Conservation (phyloP, 2,888 invertebrate species). For the Elgonia sp. region DNA sequence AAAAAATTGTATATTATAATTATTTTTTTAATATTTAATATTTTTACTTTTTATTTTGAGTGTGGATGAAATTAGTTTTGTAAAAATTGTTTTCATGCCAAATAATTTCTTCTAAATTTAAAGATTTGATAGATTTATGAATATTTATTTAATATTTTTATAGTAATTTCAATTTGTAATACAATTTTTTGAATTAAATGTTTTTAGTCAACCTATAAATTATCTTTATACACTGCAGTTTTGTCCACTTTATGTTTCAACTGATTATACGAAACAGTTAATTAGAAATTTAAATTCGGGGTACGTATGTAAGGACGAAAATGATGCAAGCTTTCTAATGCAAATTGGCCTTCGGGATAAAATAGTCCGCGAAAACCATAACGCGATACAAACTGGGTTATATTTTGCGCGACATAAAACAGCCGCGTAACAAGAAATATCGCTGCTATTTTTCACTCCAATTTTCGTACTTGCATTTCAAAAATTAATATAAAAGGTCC, state of each 20-base stretch:
- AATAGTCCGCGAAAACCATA: constrained; percentile 39
- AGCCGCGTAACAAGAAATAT: constrained; percentile 48
- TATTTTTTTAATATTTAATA: too few species aligned
- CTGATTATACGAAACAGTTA: constrained; percentile 45
- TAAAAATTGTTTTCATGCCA: too few species aligned
- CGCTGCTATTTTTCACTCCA: constrained; percentile 21
- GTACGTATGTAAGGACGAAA: constrained; percentile 29
- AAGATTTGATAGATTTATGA: neutral
- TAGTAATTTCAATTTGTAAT: too few species aligned
- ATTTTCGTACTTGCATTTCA: neutral
- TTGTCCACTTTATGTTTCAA: constrained; percentile 15
- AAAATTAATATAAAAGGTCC: neutral
- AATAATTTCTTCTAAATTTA: too few species aligned
- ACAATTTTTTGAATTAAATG: neutral
- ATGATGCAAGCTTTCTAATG: constrained; percentile 56
- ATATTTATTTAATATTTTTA: neutral
- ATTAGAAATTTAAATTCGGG: constrained; percentile 59
- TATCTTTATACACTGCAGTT: constrained; percentile 33
- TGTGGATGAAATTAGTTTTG: too few species aligned
- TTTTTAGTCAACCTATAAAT: neutral
- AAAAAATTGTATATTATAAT: too few species aligned
- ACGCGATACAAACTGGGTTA: constrained; percentile 43
- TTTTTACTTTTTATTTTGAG: too few species aligned
- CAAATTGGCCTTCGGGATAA: constrained; percentile 54
- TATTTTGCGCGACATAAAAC: constrained; percentile 47